Conservation (phyloP, 2,113 vertebrate genomes). For the Xenopus borealis region DNA sequence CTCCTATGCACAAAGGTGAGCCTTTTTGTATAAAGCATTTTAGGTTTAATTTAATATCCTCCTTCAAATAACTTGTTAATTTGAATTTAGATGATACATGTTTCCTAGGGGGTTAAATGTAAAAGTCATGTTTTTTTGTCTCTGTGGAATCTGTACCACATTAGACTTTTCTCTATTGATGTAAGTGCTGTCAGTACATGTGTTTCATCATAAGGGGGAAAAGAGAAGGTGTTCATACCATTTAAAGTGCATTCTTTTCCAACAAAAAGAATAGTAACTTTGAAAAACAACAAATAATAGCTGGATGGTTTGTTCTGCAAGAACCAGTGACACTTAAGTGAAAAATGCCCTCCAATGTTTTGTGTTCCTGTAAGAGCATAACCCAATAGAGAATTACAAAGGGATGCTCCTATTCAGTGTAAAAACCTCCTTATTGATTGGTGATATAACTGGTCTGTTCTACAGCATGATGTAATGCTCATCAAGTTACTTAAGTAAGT, state of each 20-base stretch:
- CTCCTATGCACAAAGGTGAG: too few relatives aligned
- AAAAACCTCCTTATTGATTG: slow-evolving; percentile 64
- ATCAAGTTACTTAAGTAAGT: slow-evolving; percentile 54
- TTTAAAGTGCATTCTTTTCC: slow-evolving; percentile 9
- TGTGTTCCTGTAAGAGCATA: slow-evolving; percentile 51
- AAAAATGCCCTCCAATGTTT: slow-evolving; percentile 45
- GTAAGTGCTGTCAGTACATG: not conserved
- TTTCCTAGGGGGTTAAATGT: not conserved
- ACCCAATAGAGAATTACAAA: slow-evolving; percentile 51
- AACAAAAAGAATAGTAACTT: not conserved
- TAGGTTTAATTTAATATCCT: too few relatives aligned
- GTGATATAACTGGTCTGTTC: slow-evolving; percentile 64
- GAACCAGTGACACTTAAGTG: slow-evolving; percentile 1
- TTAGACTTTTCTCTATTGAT: not conserved
- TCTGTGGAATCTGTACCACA: not conserved
- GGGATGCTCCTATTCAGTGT: slow-evolving; percentile 47
- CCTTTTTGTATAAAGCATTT: too few relatives aligned
- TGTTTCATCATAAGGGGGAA: slow-evolving; percentile 9
- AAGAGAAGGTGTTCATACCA: slow-evolving; percentile 15
- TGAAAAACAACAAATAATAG: slow-evolving; percentile 14
- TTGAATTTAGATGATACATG: too few relatives aligned
- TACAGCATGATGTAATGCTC: slow-evolving; percentile 70
- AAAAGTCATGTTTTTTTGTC: not conserved
- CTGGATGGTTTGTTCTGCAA: slow-evolving; percentile 12
- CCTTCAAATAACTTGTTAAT: too few relatives aligned